Conservation (phyloP, 2,888 invertebrate genomes). For the Cheilosia scutellata region DNA sequence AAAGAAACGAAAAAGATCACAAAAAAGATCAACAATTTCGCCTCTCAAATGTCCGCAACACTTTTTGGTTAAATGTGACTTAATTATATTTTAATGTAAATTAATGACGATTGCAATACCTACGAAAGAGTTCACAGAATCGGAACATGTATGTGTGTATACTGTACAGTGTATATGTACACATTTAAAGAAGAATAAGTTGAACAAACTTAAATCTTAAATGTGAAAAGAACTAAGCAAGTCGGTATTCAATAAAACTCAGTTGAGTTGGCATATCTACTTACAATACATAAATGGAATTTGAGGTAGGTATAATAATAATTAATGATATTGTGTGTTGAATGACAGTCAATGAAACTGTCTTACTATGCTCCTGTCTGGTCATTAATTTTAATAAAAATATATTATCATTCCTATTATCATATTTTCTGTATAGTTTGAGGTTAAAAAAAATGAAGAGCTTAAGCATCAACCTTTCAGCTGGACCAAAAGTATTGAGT, state of each 20-base stretch:
- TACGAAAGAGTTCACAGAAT: too few species aligned
- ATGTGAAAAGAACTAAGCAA: too few species aligned
- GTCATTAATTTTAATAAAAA: slow-evolving; percentile 24
- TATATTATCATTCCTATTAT: neutral
- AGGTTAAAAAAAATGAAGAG: neutral
- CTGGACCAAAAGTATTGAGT: too few species aligned
- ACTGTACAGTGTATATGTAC: neutral
- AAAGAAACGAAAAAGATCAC: too few species aligned
- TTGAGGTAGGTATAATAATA: slow-evolving; percentile 22
- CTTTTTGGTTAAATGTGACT: slow-evolving; percentile 19
- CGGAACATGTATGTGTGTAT: too few species aligned
- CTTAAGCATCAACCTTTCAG: too few species aligned
- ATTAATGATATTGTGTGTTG: slow-evolving; percentile 27
- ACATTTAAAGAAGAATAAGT: neutral
- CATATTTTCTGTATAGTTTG: neutral
- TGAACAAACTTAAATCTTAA: neutral
- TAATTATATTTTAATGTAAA: slow-evolving; percentile 83
- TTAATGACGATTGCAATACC: slow-evolving; percentile 78
- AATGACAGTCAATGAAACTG: slow-evolving; percentile 27
- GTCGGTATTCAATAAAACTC: neutral
- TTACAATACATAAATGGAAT: slow-evolving; percentile 13
- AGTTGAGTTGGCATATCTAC: neutral
- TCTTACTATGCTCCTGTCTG: neutral
- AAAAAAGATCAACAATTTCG: too few species aligned
- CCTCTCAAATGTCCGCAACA: too few species aligned